phyloP scores from a whole-genome alignment of 2,888 invertebrate genomes.

The Lobophora halterata region DNA sequence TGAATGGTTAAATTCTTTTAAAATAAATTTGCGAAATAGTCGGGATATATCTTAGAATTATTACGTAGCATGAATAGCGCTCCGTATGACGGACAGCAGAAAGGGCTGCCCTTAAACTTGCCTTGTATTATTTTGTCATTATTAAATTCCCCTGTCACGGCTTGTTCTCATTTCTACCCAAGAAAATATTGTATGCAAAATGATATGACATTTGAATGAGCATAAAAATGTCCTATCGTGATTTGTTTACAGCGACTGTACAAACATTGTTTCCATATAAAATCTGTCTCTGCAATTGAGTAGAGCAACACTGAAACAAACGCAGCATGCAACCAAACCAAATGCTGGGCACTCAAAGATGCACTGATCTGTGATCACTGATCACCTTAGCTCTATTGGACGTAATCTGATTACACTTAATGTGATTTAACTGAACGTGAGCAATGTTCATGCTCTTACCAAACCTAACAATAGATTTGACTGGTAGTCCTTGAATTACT shows the following conservation, averaged over 20 bases:
- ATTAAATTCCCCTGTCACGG: constrained; percentile 79
- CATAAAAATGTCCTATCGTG: constrained; percentile 64
- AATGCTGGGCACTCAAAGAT: constrained; percentile 12
- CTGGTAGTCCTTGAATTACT: constrained; percentile 47
- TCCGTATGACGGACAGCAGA: constrained; percentile 79
- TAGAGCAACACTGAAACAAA: constrained; percentile 7
- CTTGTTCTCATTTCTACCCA: constrained; percentile 71
- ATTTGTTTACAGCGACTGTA: constrained; percentile 58
- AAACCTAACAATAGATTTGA: constrained; percentile 31
- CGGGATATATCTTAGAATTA: constrained; percentile 74
- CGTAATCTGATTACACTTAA: constrained; percentile 22
- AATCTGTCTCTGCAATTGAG: constrained; percentile 31
- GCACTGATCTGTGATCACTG: constrained; percentile 19
- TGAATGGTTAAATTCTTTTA: constrained; percentile 34
- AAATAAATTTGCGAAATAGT: constrained; percentile 73
- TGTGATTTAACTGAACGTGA: constrained; percentile 16
- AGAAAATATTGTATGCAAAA: constrained; percentile 81
- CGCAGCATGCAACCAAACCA: constrained; percentile 8
- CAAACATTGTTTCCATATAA: constrained; percentile 45
- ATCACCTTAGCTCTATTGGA: constrained; percentile 11
- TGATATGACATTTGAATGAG: constrained; percentile 80
- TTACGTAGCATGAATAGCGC: constrained; percentile 74
- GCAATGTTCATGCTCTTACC: constrained; percentile 21
- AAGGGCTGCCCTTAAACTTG: constrained; percentile 76
- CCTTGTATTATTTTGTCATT: constrained; percentile 81